A percentile compares a stretch with the other conserved stretches of the same genome.
These are phyloP conservation scores for Chironomus striatipennis DNA, from an alignment of 1,140 invertebrate genomes.

Conservation along the genomic window DNA sequence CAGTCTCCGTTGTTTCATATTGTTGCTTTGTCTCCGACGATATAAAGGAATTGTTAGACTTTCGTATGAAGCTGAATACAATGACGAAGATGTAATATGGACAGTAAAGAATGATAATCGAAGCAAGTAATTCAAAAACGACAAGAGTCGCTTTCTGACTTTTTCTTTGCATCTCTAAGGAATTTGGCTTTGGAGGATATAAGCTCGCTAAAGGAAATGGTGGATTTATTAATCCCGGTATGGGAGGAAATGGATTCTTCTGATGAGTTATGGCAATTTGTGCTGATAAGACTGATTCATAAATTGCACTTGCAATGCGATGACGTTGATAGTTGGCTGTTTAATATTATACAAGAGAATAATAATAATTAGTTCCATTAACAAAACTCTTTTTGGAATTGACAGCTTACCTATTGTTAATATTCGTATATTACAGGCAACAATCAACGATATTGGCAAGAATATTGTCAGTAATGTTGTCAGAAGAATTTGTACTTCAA, in stretches of 20 bases:
- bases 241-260: slow-evolving; percentile 59
- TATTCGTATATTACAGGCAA: slow-evolving; percentile 61
- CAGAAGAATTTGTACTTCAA: slow-evolving; percentile 54
- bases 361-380: background rate
- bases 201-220: background rate
- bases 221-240: slow-evolving; percentile 25
- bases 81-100: slow-evolving; percentile 64
- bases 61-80: background rate
- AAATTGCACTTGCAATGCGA: slow-evolving; percentile 73
- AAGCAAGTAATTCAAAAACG: slow-evolving; percentile 47
- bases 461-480: slow-evolving; percentile 50
- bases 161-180: background rate
- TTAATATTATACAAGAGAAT: slow-evolving; percentile 51
- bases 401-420: background rate
- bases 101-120: slow-evolving; percentile 60
- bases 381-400: background rate
- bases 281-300: slow-evolving; percentile 71
- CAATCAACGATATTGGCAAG: slow-evolving; percentile 57
- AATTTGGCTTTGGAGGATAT: background rate
- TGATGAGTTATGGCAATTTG: slow-evolving; percentile 77
- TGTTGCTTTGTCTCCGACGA: background rate
- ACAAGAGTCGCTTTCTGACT: background rate
- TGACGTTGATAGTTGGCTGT: slow-evolving; percentile 74
- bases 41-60: slow-evolving; percentile 15
- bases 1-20: background rate